Base-by-base conservation (phyloP, 2,113 vertebrate genomes). In the Centrocercus urophasianus region DNA sequence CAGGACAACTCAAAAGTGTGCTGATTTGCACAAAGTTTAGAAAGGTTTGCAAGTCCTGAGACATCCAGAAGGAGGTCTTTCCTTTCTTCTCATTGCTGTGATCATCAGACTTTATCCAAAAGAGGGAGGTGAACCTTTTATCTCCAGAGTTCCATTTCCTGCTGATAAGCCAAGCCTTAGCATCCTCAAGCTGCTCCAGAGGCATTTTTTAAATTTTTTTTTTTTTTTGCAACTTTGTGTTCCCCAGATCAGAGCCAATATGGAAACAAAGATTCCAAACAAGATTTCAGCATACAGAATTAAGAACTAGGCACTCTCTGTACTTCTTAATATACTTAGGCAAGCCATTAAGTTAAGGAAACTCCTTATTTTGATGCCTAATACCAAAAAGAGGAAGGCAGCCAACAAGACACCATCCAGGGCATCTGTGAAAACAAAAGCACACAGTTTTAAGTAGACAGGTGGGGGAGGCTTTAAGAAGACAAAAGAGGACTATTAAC, bases 341-440 rank as follows among this genome's bases (percentile, higher is more conserved):
- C 3, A 67, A 6, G 32, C 52, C 72, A 59, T 80, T 91, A 93
- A 91, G 88, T 86, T 72, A 94, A 72, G 25, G 18, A 79, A 92
- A 40, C 1, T 70, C 32, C 65, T 86, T 75, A 74, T 83, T 85
- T 70, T 74, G 65, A 80, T 6, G 74, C 3, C 10, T 47, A 18
- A 81, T 30, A 19, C 43, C 81, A 86, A 87, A 92, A 86, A 83
- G 36, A 28, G 10, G 52, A 91, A 75, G 45, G 57, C 56, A 91
- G 24, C 3, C 1, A 2, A 90, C 8, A 59, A 61, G 42, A 71
- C 34, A 70, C 5, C 14, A 65, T 34, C 25, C 27, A 56, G 10
- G 7, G 13, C 21, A n/a, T 76, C 65, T 76, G 50, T 66, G 43
- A 85, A 63, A 93, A 93, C 56, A 22, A 38, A 10, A 57, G 54